phyloP scores from a whole-genome alignment of 2,113 vertebrate species.

The Lasiurus cinereus region DNA sequence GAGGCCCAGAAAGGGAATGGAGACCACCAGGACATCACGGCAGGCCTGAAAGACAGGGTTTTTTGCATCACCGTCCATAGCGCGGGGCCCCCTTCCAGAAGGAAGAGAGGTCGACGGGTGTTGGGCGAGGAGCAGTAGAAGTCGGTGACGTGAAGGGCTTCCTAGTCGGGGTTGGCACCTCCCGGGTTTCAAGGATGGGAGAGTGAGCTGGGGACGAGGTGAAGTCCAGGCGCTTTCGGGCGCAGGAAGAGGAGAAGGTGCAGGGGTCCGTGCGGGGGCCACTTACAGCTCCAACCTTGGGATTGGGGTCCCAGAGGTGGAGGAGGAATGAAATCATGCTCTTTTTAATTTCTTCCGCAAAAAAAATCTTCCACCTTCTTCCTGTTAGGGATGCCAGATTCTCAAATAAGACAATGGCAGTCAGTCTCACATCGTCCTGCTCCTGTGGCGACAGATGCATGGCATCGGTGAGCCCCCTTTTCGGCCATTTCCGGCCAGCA shows the following conservation, averaged over 20 bases:
- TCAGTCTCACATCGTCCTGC: slow-evolving; percentile 81
- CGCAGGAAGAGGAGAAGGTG: fast-evolving
- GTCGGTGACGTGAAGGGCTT: neutral
- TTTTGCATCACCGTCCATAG: neutral
- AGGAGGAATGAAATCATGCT: slow-evolving; percentile 82
- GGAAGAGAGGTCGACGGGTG: neutral
- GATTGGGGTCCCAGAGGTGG: slow-evolving; percentile 83
- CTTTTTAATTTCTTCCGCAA: slow-evolving; percentile 82
- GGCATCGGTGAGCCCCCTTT: neutral
- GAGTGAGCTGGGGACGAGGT: neutral
- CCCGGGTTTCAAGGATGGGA: neutral
- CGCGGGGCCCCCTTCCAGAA: neutral
- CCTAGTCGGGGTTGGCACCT: neutral
- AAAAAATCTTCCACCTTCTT: slow-evolving; percentile 80
- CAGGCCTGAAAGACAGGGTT: slow-evolving; percentile 76
- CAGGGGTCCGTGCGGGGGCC: neutral
- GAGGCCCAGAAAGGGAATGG: slow-evolving; percentile 80
- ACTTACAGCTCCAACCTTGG: slow-evolving; percentile 79
- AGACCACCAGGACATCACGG: slow-evolving; percentile 69
- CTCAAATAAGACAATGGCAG: slow-evolving; percentile 77
- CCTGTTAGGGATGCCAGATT: slow-evolving; percentile 78
- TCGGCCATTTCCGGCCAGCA: fast-evolving
- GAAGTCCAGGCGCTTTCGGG: fast-evolving
- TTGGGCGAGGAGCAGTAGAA: neutral
- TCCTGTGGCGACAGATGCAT: slow-evolving; percentile 71